Evolutionary conservation across 2,797 vertebrate species (phyloP).

Genomic region (Telmatherina bonti): DNA sequence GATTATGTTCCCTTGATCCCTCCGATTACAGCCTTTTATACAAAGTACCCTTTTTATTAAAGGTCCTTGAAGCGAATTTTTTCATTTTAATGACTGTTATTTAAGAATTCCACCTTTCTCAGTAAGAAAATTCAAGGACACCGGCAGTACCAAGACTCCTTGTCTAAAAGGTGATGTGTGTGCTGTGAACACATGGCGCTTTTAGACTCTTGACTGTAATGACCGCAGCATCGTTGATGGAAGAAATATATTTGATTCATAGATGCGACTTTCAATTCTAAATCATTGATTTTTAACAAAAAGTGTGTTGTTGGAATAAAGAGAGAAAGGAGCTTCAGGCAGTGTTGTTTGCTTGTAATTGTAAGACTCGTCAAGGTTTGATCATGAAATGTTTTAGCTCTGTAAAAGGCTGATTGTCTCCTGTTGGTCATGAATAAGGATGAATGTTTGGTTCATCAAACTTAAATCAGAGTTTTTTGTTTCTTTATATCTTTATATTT

Average conservation of each 20-base stretch:
- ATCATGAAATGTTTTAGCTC: background rate
- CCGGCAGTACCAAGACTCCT: background rate
- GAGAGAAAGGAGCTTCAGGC: background rate
- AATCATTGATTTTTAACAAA: background rate
- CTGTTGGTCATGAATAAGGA: background rate
- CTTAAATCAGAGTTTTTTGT: no score
- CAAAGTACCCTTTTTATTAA: background rate
- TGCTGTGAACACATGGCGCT: background rate
- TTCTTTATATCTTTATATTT: no score
- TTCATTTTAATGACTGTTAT: slow-evolving; percentile 4
- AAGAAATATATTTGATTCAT: background rate
- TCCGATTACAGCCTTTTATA: background rate
- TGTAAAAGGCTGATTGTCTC: background rate
- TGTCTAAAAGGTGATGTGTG: slow-evolving; percentile 11
- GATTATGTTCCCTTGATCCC: background rate
- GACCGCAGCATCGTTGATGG: background rate
- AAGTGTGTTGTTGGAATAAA: background rate
- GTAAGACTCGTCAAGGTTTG: background rate
- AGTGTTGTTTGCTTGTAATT: slow-evolving; percentile 6
- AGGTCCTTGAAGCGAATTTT: slow-evolving; percentile 7
- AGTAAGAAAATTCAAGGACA: slow-evolving; percentile 16
- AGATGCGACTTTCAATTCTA: background rate
- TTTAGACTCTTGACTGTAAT: background rate
- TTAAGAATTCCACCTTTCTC: slow-evolving; percentile 15
- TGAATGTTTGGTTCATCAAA: no score